Conservation (phyloP, 2,888 invertebrate genomes). For the Encarsia formosa region DNA sequence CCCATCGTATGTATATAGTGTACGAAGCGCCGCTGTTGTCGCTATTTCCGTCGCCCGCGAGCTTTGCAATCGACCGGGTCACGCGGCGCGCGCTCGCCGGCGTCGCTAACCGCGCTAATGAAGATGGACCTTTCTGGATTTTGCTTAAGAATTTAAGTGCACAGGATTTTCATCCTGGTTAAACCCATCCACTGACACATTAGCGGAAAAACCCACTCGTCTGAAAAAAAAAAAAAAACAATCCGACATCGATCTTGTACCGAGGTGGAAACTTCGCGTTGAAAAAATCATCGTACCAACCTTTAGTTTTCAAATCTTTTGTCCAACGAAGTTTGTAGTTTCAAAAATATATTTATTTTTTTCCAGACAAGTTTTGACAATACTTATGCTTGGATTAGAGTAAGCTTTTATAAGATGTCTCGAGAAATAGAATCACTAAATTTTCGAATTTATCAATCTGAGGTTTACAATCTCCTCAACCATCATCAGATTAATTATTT, state of each 20-base stretch:
- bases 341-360: no score
- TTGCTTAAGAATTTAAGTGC: slow-evolving; percentile 37
- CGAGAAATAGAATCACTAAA: no score
- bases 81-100: slow-evolving; percentile 29
- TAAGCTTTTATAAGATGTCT: no score
- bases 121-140: slow-evolving; percentile 42
- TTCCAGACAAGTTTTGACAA: no score
- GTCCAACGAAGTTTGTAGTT: no score
- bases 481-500: no score
- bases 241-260: not conserved
- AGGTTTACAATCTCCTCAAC: no score
- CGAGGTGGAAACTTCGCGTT: no score
- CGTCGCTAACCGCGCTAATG: slow-evolving; percentile 33
- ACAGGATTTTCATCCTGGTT: not conserved
- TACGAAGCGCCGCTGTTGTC: slow-evolving; percentile 13
- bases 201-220: not conserved
- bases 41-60: slow-evolving; percentile 13
- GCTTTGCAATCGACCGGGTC: slow-evolving; percentile 34
- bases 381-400: no score
- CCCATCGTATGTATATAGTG: not conserved
- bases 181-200: not conserved
- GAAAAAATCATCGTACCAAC: no score
- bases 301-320: no score
- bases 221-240: not conserved
- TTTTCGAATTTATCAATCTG: no score